A percentile compares a stretch with the other conserved stretches of the same genome.
phyloP scores from a whole-genome alignment of 1,140 invertebrate genomes.

The Hermetia illucens region DNA sequence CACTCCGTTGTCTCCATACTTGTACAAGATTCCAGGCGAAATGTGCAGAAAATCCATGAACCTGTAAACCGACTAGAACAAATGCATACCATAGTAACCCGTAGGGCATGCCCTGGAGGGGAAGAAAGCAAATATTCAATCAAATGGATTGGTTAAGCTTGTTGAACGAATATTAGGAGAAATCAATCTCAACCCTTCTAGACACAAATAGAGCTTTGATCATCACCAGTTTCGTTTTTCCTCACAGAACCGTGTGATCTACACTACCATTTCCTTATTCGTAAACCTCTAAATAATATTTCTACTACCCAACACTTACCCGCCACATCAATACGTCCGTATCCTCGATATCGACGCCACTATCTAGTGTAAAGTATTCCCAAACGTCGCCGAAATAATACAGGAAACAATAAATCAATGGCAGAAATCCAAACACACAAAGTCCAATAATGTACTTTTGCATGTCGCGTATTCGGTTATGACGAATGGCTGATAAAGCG shows the following conservation, averaged over 20 bases:
- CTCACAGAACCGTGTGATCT: too few relatives aligned
- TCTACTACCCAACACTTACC: too few relatives aligned
- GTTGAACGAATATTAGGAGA: too few relatives aligned
- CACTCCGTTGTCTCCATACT: constrained; percentile 70
- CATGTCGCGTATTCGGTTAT: constrained; percentile 65
- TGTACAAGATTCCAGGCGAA: constrained; percentile 75
- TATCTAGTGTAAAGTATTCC: constrained; percentile 55
- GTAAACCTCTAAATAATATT: background rate
- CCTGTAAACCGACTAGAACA: constrained; percentile 72
- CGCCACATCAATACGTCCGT: constrained; percentile 60
- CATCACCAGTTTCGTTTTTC: too few relatives aligned
- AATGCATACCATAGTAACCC: constrained; percentile 90
- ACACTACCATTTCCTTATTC: too few relatives aligned
- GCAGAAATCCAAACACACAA: constrained; percentile 60
- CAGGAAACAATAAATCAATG: constrained; percentile 63
- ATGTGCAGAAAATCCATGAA: constrained; percentile 80
- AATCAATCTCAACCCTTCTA: too few relatives aligned
- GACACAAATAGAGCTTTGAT: too few relatives aligned
- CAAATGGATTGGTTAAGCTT: too few relatives aligned
- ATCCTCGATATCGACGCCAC: constrained; percentile 43
- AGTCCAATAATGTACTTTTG: constrained; percentile 73
- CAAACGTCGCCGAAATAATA: constrained; percentile 78
- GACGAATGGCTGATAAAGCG: constrained; percentile 71
- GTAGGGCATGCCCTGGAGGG: constrained; percentile 72
- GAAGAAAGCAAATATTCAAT: constrained; percentile 15